A percentile compares a stretch with the other conserved stretches of the same genome.
Evolutionary conservation across 1,140 invertebrate species (phyloP).

Genomic region (Daktulosphaira vitifoliae): DNA sequence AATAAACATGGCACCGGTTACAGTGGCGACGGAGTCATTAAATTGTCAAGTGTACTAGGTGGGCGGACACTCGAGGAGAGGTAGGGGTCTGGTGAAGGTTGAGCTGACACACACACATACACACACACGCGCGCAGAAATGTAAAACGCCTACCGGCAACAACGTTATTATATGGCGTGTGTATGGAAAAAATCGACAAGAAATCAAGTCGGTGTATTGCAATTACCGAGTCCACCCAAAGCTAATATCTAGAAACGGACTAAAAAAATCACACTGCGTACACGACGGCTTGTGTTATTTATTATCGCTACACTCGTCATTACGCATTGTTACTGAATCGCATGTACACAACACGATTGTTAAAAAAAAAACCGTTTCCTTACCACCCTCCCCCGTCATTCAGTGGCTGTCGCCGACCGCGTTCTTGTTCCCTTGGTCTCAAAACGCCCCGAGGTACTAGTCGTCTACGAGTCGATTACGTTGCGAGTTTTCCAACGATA

Average conservation of each 20-base stretch:
- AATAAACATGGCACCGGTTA: constrained; percentile 27
- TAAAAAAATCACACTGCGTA: constrained; percentile 4
- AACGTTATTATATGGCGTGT: too few relatives aligned
- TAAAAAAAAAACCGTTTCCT: neutral
- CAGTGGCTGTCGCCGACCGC: neutral
- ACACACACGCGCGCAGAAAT: neutral
- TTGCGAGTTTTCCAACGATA: too few relatives aligned
- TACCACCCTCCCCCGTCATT: neutral
- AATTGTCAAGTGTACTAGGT: constrained; percentile 28
- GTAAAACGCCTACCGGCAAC: constrained; percentile 5
- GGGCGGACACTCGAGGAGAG: neutral
- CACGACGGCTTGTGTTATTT: too few relatives aligned
- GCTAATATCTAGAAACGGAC: too few relatives aligned
- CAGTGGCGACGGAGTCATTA: constrained; percentile 17
- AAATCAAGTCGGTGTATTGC: neutral
- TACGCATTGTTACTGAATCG: constrained; percentile 4
- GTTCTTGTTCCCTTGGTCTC: neutral
- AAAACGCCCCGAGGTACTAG: neutral
- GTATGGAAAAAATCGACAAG: too few relatives aligned
- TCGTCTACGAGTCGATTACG: too few relatives aligned
- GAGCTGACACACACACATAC: neutral
- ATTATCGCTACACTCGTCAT: neutral
- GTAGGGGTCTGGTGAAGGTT: neutral
- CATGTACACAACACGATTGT: neutral
- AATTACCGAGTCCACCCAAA: neutral